phyloP scores from a whole-genome alignment of 2,888 invertebrate species.

The Hypsopygia costalis region DNA sequence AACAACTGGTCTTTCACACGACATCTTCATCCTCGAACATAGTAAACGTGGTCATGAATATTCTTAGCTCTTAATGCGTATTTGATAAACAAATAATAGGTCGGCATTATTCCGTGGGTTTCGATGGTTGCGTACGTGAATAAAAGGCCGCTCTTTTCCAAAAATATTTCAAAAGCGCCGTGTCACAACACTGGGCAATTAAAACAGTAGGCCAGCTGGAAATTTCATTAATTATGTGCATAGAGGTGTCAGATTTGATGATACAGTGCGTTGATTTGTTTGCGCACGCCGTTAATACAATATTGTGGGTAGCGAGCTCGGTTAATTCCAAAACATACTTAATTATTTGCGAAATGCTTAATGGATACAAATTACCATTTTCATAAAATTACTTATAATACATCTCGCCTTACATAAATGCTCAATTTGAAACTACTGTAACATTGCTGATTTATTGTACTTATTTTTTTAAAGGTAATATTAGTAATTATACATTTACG shows the following conservation, averaged over 20 bases:
- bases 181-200: constrained; percentile 75
- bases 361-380: neutral
- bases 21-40: constrained; percentile 66
- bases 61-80: constrained; percentile 58
- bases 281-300: constrained; percentile 40
- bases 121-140: constrained; percentile 61
- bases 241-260: constrained; percentile 56
- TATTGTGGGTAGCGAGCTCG: constrained; percentile 31
- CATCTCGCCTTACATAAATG: neutral
- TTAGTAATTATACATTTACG: constrained; percentile 2
- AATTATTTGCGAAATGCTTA: constrained; percentile 14
- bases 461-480: constrained; percentile 7
- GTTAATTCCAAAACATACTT: constrained; percentile 14
- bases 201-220: constrained; percentile 77
- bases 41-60: constrained; percentile 51
- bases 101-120: constrained; percentile 39
- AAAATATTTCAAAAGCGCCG: constrained; percentile 71
- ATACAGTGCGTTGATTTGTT: constrained; percentile 64
- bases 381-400: constrained; percentile 1
- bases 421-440: neutral
- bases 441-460: constrained; percentile 1
- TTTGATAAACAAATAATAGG: constrained; percentile 77
- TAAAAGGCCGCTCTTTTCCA: constrained; percentile 66
- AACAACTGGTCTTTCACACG: constrained; percentile 68
- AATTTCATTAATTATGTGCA: constrained; percentile 75